Evolutionary conservation across 2,113 vertebrate species (phyloP).

Genomic region (Octodon degus): DNA sequence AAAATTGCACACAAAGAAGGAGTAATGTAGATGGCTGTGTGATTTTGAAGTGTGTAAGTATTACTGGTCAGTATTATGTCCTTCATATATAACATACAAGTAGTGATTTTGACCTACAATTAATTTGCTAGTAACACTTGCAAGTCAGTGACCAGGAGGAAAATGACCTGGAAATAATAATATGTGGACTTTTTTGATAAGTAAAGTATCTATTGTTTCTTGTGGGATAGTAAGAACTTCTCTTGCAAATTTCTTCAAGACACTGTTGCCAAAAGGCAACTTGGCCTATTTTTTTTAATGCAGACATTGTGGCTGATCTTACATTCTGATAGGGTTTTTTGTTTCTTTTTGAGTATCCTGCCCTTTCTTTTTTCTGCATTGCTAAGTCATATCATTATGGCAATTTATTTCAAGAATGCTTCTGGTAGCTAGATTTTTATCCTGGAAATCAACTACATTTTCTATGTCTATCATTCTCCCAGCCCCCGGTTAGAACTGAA

Average conservation of each 20-base stretch:
- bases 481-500: not conserved
- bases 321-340: not conserved
- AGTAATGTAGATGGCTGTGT: not conserved
- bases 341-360: not conserved
- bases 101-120: not conserved
- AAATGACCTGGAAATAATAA: not conserved
- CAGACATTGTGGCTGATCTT: not conserved
- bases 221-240: not conserved
- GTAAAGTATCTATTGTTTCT: not conserved
- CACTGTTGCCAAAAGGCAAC: not conserved
- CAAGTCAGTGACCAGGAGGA: not conserved
- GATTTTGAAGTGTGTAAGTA: not conserved
- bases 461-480: not conserved
- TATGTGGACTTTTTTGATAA: not conserved
- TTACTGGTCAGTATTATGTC: not conserved
- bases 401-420: slow-evolving; percentile 17
- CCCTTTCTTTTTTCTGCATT: not conserved
- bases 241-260: not conserved
- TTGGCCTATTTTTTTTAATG: not conserved
- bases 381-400: not conserved
- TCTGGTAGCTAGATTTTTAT: not conserved
- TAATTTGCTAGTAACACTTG: not conserved
- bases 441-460: not conserved
- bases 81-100: not conserved
- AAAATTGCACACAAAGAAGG: not conserved